Conservation (phyloP, 2,888 invertebrate genomes). For the Belgica antarctica region DNA sequence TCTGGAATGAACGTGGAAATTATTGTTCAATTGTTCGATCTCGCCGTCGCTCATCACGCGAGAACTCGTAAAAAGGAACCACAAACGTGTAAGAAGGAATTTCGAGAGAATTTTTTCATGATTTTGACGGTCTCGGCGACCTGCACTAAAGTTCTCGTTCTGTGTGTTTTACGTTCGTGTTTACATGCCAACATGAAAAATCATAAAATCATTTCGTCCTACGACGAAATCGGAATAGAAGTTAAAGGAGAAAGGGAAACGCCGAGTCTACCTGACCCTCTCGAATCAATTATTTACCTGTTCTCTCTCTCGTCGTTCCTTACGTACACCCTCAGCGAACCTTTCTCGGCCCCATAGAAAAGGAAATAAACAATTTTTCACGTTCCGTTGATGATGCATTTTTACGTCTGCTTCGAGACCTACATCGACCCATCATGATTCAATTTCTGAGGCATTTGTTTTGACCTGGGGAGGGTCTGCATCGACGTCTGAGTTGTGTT, state of each 20-base stretch:
- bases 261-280: conserved; percentile 19
- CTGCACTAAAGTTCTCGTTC: neutral
- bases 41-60: neutral
- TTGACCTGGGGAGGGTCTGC: neutral
- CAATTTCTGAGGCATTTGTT: neutral
- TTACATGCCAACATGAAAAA: neutral
- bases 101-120: neutral
- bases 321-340: neutral
- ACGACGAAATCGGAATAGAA: conserved; percentile 7
- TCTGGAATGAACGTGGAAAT: neutral
- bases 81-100: conserved; percentile 26
- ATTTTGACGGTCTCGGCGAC: conserved; percentile 2
- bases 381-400: neutral
- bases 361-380: conserved; percentile 6
- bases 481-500: neutral
- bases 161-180: neutral
- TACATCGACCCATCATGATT: neutral
- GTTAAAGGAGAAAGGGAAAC: conserved; percentile 3
- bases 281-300: conserved; percentile 27
- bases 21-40: neutral
- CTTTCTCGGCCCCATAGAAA: neutral
- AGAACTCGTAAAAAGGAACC: neutral
- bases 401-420: neutral
- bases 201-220: neutral
- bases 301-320: too few species aligned